Evolutionary conservation across 2,888 invertebrate species (phyloP), one percentile per base, ranked within the genome.

Genomic region (Leucania comma): DNA sequence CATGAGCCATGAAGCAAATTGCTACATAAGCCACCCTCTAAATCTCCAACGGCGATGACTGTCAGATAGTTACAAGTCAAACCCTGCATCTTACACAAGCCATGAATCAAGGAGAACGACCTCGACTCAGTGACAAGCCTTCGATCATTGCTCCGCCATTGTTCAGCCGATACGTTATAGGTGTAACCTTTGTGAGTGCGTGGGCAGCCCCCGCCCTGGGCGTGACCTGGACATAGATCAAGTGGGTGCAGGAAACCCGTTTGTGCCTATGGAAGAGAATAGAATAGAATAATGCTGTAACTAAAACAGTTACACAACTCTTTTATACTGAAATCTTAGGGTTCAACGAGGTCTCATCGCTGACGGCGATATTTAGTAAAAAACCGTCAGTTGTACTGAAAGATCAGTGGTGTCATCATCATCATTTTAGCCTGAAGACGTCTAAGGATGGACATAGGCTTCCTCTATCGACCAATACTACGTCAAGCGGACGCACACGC

Each of bases 121-220:
- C 90, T 89, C 86, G 81, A 60, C 57, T 68, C 71, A 75, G 85
- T 82, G 90, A 89, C 89, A 88, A 84, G 85, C 89, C 85, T 77
- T 89, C 89, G 86, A 91, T 90, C 88, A 88, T 85, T 83, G 85
- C 78, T 72, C 83, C 85, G 83, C 78, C 85, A 87, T 86, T 86
- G 87, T 88, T 89, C 85, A 73, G 73, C 75, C 72, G 77, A 81
- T 79, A 79, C 78, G 72, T 79, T 79, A 79, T 79, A 85, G 87
- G 87, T 86, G 88, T 90, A 89, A 91, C 91, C 91, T 91, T 91
- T 91, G 84, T 83, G 88, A 66, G 67, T 66, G 85, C 83, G 91
- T 90, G 90, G 90, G 91, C 85, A 88, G 83, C 67, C 79, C 81
- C 88, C 88, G 87, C 88, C 87, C 88, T 90, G 89, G 90, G 90